A percentile compares a stretch with the other conserved stretches of the same genome.
These are phyloP conservation scores for Trichogramma evanescens DNA, from an alignment of 2,888 invertebrate species.

Conservation along the genomic window DNA sequence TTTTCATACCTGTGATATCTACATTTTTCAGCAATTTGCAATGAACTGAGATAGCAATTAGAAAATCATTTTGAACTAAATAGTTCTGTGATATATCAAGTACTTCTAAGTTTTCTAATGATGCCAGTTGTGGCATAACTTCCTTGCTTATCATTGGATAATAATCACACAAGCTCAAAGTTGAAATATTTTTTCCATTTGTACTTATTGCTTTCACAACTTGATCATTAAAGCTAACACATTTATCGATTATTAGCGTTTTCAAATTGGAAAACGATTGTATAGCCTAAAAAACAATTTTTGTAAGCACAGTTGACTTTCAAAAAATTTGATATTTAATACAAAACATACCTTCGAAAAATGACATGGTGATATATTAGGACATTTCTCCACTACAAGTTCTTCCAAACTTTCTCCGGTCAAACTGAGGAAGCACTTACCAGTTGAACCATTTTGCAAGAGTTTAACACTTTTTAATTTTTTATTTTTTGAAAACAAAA, in stretches of 20 bases:
- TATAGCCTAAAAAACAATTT: slow-evolving; percentile 28
- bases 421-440: slow-evolving; percentile 35
- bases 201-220: slow-evolving; percentile 31
- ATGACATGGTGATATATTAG: slow-evolving; percentile 25
- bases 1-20: slow-evolving; percentile 32
- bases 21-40: slow-evolving; percentile 32
- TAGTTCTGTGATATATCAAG: slow-evolving; percentile 49
- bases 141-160: slow-evolving; percentile 40
- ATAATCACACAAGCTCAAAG: slow-evolving; percentile 28
- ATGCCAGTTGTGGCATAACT: slow-evolving; percentile 42
- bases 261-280: slow-evolving; percentile 28
- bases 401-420: slow-evolving; percentile 35
- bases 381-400: slow-evolving; percentile 32
- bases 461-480: slow-evolving; percentile 34
- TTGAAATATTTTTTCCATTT: slow-evolving; percentile 28
- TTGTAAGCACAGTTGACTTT: slow-evolving; percentile 1
- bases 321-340: slow-evolving; percentile 2
- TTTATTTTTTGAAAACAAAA: slow-evolving; percentile 34
- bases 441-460: slow-evolving; percentile 28
- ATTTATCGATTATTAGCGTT: slow-evolving; percentile 30
- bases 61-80: slow-evolving; percentile 51
- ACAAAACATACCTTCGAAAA: slow-evolving; percentile 32
- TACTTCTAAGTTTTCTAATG: slow-evolving; percentile 47
- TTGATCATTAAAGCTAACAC: slow-evolving; percentile 28
- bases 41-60: slow-evolving; percentile 48